These are phyloP conservation scores for Scotopteryx bipunctaria DNA, from an alignment of 2,888 invertebrate species.

Conservation along the genomic window DNA sequence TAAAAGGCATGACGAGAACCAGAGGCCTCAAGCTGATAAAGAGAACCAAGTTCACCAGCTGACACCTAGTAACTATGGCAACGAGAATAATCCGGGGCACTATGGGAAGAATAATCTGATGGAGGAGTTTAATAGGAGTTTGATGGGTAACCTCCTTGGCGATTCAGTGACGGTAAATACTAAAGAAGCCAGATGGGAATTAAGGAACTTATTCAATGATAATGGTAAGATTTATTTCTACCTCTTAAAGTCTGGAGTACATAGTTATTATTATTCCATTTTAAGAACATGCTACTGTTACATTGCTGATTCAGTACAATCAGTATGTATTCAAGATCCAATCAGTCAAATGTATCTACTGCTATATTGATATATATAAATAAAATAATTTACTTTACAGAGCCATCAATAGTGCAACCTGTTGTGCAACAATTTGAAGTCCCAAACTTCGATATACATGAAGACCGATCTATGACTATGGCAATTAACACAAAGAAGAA, in stretches of 20 bases:
- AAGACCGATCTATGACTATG: slow-evolving; percentile 77
- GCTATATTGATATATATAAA: not conserved
- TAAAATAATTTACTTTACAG: slow-evolving; percentile 41
- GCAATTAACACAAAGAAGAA: slow-evolving; percentile 71
- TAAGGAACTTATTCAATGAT: slow-evolving; percentile 85
- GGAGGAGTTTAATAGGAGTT: slow-evolving; percentile 76
- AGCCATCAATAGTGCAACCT: slow-evolving; percentile 74
- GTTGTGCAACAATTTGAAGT: slow-evolving; percentile 73
- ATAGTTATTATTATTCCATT: too few species aligned
- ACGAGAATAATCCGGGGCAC: slow-evolving; percentile 57
- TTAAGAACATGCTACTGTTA: too few species aligned
- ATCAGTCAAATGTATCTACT: too few species aligned
- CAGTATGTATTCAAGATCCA: too few species aligned
- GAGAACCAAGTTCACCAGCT: slow-evolving; percentile 60
- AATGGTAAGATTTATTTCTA: slow-evolving; percentile 69
- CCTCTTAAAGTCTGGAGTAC: too few species aligned
- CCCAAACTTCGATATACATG: slow-evolving; percentile 76
- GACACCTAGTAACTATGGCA: slow-evolving; percentile 47
- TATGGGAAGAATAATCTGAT: slow-evolving; percentile 72
- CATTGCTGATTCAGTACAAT: too few species aligned
- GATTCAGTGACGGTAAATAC: slow-evolving; percentile 87
- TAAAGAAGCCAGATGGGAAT: slow-evolving; percentile 86
- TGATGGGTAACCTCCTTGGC: slow-evolving; percentile 79
- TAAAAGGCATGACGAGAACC: slow-evolving; percentile 64
- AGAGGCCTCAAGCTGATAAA: slow-evolving; percentile 57